Conservation (phyloP, 2,113 vertebrate species). For the Rhinichthys klamathensis region DNA sequence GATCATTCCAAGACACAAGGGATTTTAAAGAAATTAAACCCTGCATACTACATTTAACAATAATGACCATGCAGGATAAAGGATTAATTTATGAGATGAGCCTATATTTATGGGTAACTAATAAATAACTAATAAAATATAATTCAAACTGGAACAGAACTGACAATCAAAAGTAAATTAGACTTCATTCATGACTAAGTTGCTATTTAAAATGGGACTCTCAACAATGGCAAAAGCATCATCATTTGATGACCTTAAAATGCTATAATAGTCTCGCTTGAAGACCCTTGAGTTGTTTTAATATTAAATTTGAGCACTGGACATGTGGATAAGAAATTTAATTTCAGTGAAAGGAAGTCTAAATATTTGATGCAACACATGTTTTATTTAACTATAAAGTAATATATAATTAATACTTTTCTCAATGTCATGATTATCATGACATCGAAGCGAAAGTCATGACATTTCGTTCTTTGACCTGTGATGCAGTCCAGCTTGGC, state of each 20-base stretch:
- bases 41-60: not conserved
- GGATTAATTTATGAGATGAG: not conserved
- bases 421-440: not conserved
- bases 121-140: not conserved
- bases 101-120: not conserved
- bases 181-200: not conserved
- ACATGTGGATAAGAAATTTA: not conserved
- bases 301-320: slow-evolving; percentile 5
- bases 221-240: not conserved
- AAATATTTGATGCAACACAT: slow-evolving; percentile 29
- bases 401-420: slow-evolving; percentile 5
- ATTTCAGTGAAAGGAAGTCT: not conserved
- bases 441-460: slow-evolving; percentile 2
- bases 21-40: not conserved
- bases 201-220: not conserved
- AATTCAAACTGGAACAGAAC: not conserved
- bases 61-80: not conserved
- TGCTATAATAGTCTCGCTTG: not conserved
- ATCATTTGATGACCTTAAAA: not conserved
- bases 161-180: not conserved
- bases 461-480: not conserved
- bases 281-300: not conserved
- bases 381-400: slow-evolving; percentile 17
- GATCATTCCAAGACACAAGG: not conserved
- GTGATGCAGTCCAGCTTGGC: not conserved